A percentile compares a stretch with the other conserved stretches of the same genome.
Conservation (phyloP, 2,888 invertebrate species). For the Archaeoteleia sp. region DNA sequence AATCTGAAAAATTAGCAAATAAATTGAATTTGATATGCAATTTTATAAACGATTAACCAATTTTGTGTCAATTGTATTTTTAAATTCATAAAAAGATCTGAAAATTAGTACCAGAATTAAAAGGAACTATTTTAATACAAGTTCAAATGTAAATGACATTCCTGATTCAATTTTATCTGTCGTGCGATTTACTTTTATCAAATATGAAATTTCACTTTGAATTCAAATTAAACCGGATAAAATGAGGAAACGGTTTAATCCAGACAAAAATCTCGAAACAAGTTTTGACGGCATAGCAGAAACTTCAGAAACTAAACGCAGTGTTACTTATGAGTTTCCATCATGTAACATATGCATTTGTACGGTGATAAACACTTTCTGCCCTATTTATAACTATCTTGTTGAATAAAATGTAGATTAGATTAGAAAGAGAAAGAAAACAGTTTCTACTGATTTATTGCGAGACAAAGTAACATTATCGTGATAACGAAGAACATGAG, state of each 20-base stretch:
- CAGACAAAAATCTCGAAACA: constrained; percentile 6
- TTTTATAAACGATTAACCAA: no score
- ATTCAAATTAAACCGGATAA: constrained; percentile 8
- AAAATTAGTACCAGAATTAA: no score
- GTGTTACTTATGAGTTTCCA: constrained; percentile 11
- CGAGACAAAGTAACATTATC: constrained; percentile 5
- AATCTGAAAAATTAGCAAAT: no score
- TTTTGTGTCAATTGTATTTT: no score
- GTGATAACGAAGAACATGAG: constrained; percentile 4
- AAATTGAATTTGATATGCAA: no score
- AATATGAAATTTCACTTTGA: constrained; percentile 23
- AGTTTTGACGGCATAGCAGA: neutral
- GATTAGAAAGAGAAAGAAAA: constrained; percentile 21
- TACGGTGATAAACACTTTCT: constrained; percentile 35
- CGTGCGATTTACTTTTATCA: neutral
- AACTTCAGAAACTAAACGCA: constrained; percentile 22
- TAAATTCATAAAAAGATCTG: no score
- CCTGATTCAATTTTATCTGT: neutral
- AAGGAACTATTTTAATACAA: no score
- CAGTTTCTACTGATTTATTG: constrained; percentile 23
- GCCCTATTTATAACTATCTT: constrained; percentile 30
- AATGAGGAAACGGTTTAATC: constrained; percentile 6
- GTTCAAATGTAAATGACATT: no score
- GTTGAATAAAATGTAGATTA: constrained; percentile 23
- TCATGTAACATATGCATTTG: constrained; percentile 1